Conservation (phyloP, 35 echinoderm and acorn worm genomes). For the Apostichopus parvimensis region DNA sequence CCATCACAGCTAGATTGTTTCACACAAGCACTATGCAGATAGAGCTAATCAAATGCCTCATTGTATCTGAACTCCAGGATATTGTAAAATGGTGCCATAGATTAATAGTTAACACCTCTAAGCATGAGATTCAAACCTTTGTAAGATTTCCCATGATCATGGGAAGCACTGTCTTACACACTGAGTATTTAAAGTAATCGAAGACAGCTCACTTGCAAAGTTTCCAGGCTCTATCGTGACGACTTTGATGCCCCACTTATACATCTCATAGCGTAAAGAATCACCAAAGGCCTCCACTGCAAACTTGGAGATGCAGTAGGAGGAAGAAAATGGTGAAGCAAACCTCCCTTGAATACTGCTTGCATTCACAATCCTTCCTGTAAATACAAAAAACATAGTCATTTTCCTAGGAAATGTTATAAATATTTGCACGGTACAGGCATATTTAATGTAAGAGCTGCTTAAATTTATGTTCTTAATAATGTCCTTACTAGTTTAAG, state of each 20-base stretch:
- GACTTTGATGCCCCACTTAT: constrained; percentile 69
- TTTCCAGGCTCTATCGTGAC: constrained; percentile 75
- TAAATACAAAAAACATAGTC: neutral
- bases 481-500: too few relatives aligned
- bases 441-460: too few relatives aligned
- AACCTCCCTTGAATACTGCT: constrained; percentile 62
- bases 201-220: constrained; percentile 60
- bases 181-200: too few relatives aligned
- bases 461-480: too few relatives aligned
- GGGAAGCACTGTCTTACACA: neutral
- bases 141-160: neutral
- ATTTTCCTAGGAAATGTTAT: too few relatives aligned
- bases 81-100: too few relatives aligned
- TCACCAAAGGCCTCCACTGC: constrained; percentile 72
- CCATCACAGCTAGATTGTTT: too few relatives aligned
- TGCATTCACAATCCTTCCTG: constrained; percentile 75
- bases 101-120: too few relatives aligned
- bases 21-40: too few relatives aligned
- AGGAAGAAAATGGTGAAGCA: constrained; percentile 11
- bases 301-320: constrained; percentile 75
- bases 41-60: too few relatives aligned
- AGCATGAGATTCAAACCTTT: neutral
- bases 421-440: too few relatives aligned
- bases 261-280: constrained; percentile 58
- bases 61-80: too few relatives aligned